Base-by-base conservation (phyloP, 2,113 vertebrate genomes). In the Nothoprocta pentlandii region DNA sequence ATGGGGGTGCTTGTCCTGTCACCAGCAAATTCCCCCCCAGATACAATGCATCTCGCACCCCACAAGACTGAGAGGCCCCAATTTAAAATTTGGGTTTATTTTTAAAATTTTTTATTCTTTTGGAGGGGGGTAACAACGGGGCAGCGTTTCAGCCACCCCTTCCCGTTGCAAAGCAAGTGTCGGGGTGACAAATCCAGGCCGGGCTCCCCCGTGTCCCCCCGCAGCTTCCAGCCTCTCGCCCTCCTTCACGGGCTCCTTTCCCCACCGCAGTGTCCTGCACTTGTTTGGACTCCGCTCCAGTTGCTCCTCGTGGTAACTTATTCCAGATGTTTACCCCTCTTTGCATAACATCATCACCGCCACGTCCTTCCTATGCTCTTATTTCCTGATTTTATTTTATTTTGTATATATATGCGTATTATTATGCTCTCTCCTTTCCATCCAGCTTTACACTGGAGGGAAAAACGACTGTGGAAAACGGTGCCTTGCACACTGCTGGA, bases 271-370 rank as follows among this genome's bases (percentile, higher is more conserved):
- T 26, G 13, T 64, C 95, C 22, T 88, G 95, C 93, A 92, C 92
- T 94, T 95, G 94, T 94, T 95, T 93, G 75, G 94, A 12, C 94
- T 84, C 79, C 5, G 77, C 87, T 66, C 26, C 0, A 10, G 54
- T 86, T 90, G 94, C 84, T 1, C 73, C 61, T 85, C 0, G 6
- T 21, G 0, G 77, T 96, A 97, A 96, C 93, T 85, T 2, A 71
- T 94, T 96, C 95, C 96, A 96, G 95, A 97, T 97, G 96, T 93
- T 73, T 39, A 12, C 30, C 13, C 74, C 90, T 39, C 91, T 89
- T 86, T 80, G 86, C 92, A 74, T 62, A 87, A 96, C 42, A 12
- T 75, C 36, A 11, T 76, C 8, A 2, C 53, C 51, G 78, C 89
- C 91, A 77, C 59, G 80, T 87, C 89, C 78, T 34, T 69, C 78